Base-by-base conservation (phyloP, 2,888 invertebrate species). In the Pachliopta kotzebuea region DNA sequence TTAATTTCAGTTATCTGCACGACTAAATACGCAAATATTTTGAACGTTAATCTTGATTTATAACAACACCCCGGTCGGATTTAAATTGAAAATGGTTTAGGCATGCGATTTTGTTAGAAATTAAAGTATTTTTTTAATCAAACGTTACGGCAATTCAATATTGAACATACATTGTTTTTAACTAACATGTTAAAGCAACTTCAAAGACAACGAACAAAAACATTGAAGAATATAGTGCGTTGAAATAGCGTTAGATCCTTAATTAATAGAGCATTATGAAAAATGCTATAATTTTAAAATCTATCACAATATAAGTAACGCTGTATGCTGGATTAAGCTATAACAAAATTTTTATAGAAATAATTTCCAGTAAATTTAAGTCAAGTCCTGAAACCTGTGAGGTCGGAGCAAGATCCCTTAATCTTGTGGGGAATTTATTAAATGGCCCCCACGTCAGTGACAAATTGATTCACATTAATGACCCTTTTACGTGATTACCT, bases 381-480 rank as follows among this genome's bases (percentile, higher is more conserved):
- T 29, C 42, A 55, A 29, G 60, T 60, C 50, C 58, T 45, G n/a
- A 56, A 37, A 59, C 37, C 55, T 50, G 55, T 60, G 24, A 56
- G 63, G 56, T 49, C 55, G 59, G 23, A 58, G 55, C 24, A 55
- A 55, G 59, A 60, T 63, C 59, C 59, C 49, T 63, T 63, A 63
- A 64, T 64, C 56, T 64, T 60, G 56, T 56, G 56, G 64, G 64
- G 60, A 60, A 60, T 64, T 64, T 64, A 64, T 60, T 60, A 60
- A 64, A 64, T 56, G n/a, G 64, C 56, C 56, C 49, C 60, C 52
- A 24, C 50, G 64, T 62, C 64, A 60, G 56, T 64, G 64, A 64
- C 64, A 60, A 64, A 60, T 64, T 64, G 64, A 29, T 64, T 50
- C 60, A 50, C 64, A 64, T 60, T 64, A 64, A 64, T 64, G 64